These are phyloP conservation scores for Triplophysa siluroides DNA, from an alignment of 2,113 vertebrate species.

Conservation along the genomic window DNA sequence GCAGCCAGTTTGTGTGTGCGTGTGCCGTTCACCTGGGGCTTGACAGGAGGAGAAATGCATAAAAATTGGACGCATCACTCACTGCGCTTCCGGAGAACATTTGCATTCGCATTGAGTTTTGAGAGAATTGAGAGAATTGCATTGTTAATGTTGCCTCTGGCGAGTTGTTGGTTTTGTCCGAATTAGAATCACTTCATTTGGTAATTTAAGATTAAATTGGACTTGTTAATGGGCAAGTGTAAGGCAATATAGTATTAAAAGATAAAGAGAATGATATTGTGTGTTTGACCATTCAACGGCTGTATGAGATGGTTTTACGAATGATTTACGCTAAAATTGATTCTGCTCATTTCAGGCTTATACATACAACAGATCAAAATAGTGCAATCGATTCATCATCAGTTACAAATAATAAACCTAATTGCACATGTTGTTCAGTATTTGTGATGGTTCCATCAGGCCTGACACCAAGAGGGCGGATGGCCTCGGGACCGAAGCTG, in stretches of 20 bases:
- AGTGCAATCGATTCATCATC: neutral
- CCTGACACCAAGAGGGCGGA: neutral
- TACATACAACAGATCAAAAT: too few species aligned
- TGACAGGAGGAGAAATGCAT: constrained; percentile 21
- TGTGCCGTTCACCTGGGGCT: constrained; percentile 24
- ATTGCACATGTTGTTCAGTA: neutral
- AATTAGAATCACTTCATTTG: neutral
- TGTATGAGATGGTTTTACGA: neutral
- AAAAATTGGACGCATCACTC: constrained; percentile 28
- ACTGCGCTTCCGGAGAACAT: constrained; percentile 28
- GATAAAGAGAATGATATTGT: too few species aligned
- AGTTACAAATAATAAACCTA: neutral
- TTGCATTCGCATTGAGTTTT: constrained; percentile 23
- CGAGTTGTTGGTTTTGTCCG: neutral
- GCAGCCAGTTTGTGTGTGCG: constrained; percentile 27
- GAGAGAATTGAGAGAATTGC: constrained; percentile 17
- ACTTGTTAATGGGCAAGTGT: neutral
- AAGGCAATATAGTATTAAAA: neutral
- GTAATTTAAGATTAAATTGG: neutral
- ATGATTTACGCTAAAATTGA: too few species aligned
- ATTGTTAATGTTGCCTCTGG: neutral
- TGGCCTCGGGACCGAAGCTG: constrained; percentile 21
- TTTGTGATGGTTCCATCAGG: constrained; percentile 9
- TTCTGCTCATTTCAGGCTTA: neutral
- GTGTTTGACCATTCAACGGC: too few species aligned